Base-by-base conservation (phyloP, 2,113 vertebrate species). In the Cololabis saira region DNA sequence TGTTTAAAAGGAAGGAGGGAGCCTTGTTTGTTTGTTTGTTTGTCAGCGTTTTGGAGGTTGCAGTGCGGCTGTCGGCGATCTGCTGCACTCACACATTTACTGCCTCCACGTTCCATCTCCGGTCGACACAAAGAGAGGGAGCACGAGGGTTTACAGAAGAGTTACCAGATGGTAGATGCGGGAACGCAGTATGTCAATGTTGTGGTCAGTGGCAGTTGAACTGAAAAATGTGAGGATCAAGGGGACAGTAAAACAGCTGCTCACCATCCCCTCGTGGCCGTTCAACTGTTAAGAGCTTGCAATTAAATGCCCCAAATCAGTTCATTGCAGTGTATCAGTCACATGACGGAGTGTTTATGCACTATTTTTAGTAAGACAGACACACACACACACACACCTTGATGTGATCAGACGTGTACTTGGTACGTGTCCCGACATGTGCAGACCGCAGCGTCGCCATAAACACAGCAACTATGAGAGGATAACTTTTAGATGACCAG, bases 131-230 rank as follows among this genome's bases (percentile, higher is more conserved):
- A 24, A 60, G 65, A 6, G 47, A 60, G 65, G 4, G 47, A 18
- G 41, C 12, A 68, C 67, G 68, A 64, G 24, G 12, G 48, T 41
- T n/a, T 62, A 5, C 58, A 47, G 33, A 43, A 59, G 37, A 71
- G 33, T 33, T 54, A 67, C 54, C 82, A 89, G 84, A 91, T 90
- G 87, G 84, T 62, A 67, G 61, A 59, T 77, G 67, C 59, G 71
- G 57, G 43, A 66, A 41, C 27, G 49, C 63, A 68, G 76, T 63
- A 40, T 74, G 51, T 66, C 54, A 48, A 67, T 52, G 58, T 62
- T 42, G 68, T 63, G 81, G 64, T 82, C 69, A 78, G 17, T 70
- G 54, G 62, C 40, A 47, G 60, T 16, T 78, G 50, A 76, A 67
- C 58, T 45, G 16, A 66, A 44, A 76, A 80, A 44, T 70, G 68